phyloP scores from a whole-genome alignment of 2,888 invertebrate species.

The Tinea pellionella region DNA sequence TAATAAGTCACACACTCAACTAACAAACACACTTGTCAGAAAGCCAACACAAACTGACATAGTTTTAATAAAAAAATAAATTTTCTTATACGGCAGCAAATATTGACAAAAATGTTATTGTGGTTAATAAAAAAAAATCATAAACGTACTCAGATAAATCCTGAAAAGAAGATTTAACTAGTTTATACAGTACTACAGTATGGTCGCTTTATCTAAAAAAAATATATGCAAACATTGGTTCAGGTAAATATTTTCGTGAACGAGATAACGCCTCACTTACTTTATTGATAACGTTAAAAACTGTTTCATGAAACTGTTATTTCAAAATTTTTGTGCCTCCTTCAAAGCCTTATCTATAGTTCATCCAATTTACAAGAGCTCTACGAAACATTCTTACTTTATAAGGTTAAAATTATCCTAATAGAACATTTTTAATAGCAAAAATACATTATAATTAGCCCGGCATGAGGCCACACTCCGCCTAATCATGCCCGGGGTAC shows the following conservation, averaged over 20 bases:
- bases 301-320: not conserved
- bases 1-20: too few species aligned
- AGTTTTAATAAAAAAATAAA: not conserved
- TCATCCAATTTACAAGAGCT: too few species aligned
- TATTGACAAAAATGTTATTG: slow-evolving; percentile 4
- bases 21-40: too few species aligned
- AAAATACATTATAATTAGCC: too few species aligned
- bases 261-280: slow-evolving; percentile 14
- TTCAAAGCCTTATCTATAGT: too few species aligned
- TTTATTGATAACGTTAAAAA: slow-evolving; percentile 9
- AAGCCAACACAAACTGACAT: not conserved
- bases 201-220: slow-evolving; percentile 21
- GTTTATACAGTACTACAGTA: slow-evolving; percentile 16
- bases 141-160: slow-evolving; percentile 14
- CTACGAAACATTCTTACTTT: too few species aligned
- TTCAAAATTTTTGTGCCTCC: too few species aligned
- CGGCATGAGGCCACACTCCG: too few species aligned
- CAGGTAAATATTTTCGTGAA: slow-evolving; percentile 34
- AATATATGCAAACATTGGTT: slow-evolving; percentile 27
- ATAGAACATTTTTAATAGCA: too few species aligned
- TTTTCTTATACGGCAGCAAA: not conserved
- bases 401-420: too few species aligned
- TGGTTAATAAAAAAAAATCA: slow-evolving; percentile 15
- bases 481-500: too few species aligned
- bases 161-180: slow-evolving; percentile 14